phyloP scores from a whole-genome alignment of 2,888 invertebrate genomes.

The Drosophila neutralis region DNA sequence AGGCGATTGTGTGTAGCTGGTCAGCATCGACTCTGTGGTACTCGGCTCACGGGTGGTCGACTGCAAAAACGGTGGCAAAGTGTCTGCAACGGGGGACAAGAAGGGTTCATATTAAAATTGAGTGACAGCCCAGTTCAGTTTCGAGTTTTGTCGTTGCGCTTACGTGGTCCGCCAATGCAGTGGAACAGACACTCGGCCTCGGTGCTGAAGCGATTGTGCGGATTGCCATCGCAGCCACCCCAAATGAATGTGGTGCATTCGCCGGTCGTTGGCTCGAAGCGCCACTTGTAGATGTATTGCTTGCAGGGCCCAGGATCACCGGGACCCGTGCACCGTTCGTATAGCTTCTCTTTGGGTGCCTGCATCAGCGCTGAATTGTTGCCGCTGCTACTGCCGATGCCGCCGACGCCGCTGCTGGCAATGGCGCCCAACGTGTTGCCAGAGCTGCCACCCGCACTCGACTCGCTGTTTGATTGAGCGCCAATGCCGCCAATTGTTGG shows the following conservation, averaged over 20 bases:
- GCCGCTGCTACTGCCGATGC: constrained; percentile 32
- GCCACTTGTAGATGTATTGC: constrained; percentile 89
- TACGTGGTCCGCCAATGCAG: constrained; percentile 87
- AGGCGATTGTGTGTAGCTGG: constrained; percentile 74
- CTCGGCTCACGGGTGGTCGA: constrained; percentile 86
- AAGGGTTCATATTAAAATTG: constrained; percentile 1
- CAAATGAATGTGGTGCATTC: constrained; percentile 88
- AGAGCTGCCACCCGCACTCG: constrained; percentile 38
- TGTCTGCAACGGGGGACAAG: constrained; percentile 83
- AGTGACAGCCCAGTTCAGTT: not conserved
- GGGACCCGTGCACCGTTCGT: constrained; percentile 84
- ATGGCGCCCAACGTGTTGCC: constrained; percentile 24
- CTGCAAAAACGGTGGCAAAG: constrained; percentile 86
- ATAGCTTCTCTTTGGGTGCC: constrained; percentile 81
- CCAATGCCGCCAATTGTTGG: constrained; percentile 35
- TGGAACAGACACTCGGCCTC: constrained; percentile 88
- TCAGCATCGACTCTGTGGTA: constrained; percentile 84
- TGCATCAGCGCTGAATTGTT: constrained; percentile 70
- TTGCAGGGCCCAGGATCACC: constrained; percentile 87
- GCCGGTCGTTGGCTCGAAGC: constrained; percentile 87
- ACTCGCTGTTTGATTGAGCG: constrained; percentile 39
- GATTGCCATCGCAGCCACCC: constrained; percentile 89
- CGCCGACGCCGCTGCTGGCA: constrained; percentile 24
- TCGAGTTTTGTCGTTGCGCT: constrained; percentile 60
- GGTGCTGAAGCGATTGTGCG: constrained; percentile 88